These are phyloP conservation scores for Chascanopsetta lugubris DNA, from an alignment of 2,113 vertebrate species.

Conservation along the genomic window DNA sequence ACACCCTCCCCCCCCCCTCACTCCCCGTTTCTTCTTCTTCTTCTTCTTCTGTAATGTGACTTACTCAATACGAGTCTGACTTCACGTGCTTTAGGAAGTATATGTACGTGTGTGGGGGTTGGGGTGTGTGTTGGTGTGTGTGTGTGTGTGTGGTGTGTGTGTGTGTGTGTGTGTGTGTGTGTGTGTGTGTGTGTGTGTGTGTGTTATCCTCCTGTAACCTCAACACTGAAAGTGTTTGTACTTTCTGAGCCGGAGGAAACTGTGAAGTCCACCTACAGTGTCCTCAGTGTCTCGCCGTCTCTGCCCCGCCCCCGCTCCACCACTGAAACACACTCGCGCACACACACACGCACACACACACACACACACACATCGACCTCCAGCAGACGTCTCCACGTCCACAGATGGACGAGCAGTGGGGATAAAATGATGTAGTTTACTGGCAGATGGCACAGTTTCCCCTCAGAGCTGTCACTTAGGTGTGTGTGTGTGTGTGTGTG, in stretches of 20 bases:
- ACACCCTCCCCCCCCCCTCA: no score
- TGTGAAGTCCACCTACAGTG: neutral
- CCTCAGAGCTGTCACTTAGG: constrained; percentile 47
- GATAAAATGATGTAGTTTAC: constrained; percentile 61
- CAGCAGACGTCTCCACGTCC: constrained; percentile 44
- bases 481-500: constrained; percentile 1
- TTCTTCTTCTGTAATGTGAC: neutral
- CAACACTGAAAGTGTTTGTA: neutral
- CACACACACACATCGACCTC: constrained; percentile 26
- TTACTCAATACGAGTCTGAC: neutral
- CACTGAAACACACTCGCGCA: no score
- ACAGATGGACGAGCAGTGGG: constrained; percentile 73
- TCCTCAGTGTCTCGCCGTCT: neutral
- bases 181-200: constrained; percentile 10
- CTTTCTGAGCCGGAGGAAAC: neutral
- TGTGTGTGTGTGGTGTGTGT: neutral
- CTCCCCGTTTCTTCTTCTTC: neutral
- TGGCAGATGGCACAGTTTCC: constrained; percentile 71
- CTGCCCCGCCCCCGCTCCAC: neutral
- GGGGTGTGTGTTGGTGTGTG: neutral
- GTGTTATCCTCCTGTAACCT: neutral
- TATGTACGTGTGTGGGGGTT: neutral
- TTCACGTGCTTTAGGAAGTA: neutral
- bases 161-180: no score
- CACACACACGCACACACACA: no score